phyloP scores from a whole-genome alignment of 2,113 vertebrate species.

The Ovibos moschatus region DNA sequence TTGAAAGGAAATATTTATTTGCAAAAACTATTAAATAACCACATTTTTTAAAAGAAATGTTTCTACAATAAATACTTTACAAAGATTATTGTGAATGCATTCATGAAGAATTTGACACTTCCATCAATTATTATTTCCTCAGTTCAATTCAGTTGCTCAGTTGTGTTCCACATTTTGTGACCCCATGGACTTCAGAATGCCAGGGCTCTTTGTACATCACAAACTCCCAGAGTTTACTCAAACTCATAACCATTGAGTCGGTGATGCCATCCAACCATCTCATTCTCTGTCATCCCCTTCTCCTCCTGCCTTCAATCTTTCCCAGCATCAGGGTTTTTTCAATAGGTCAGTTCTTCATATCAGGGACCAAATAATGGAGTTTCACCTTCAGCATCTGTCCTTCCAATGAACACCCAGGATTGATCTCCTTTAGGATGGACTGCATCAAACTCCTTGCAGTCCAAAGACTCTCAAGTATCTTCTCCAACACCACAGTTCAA shows the following conservation, averaged over 20 bases:
- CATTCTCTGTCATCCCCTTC: not conserved
- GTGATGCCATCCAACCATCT: not conserved
- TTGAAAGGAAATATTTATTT: not conserved
- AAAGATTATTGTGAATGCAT: not conserved
- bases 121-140: not conserved
- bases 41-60: not conserved
- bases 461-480: not conserved
- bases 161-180: not conserved
- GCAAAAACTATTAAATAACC: not conserved
- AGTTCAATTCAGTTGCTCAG: fast-evolving
- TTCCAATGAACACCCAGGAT: not conserved
- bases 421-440: not conserved
- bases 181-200: not conserved
- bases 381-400: not conserved
- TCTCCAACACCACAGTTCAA: not conserved
- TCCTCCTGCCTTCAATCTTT: not conserved
- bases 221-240: not conserved
- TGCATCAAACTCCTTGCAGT: not conserved
- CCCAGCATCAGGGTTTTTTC: not conserved
- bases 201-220: not conserved
- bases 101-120: not conserved
- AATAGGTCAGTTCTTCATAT: not conserved
- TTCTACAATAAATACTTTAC: not conserved
- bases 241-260: fast-evolving
- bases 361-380: not conserved